Percentiles rank a stretch among this genome's conserved stretches.
Evolutionary conservation across 2,113 vertebrate genomes (phyloP).

Genomic region (Crotalus viridis): DNA sequence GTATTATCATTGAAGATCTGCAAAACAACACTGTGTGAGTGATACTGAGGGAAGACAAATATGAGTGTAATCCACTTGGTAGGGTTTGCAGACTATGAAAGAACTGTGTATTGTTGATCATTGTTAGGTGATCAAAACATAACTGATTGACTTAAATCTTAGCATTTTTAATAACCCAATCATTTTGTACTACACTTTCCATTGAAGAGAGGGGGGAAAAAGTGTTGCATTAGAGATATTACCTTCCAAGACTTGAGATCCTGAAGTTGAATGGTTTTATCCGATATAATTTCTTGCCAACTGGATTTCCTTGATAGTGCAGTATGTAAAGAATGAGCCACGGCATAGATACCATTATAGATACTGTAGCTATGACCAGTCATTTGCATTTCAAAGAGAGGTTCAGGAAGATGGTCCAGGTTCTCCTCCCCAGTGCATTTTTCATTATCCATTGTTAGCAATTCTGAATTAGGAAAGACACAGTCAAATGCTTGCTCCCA

Average conservation of each 20-base stretch:
- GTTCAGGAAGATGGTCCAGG: background rate
- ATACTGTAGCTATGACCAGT: background rate
- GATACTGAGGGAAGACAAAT: background rate
- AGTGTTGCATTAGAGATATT: background rate
- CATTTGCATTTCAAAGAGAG: background rate
- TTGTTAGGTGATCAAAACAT: background rate
- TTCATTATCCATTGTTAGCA: background rate
- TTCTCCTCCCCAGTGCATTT: background rate
- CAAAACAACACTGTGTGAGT: background rate
- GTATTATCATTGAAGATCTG: background rate
- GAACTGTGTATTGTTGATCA: background rate
- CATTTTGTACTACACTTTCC: background rate
- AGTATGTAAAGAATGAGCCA: background rate
- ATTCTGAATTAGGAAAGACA: background rate
- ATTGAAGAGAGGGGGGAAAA: background rate
- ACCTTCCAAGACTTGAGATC: background rate
- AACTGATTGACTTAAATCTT: background rate
- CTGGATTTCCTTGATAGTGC: too few relatives aligned
- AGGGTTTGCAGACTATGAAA: background rate
- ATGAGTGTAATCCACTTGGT: background rate
- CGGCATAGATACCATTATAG: background rate
- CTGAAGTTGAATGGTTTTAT: background rate
- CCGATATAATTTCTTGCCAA: accelerated
- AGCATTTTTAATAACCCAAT: background rate
- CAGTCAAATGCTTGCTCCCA: constrained; percentile 20